phyloP scores from a whole-genome alignment of 2,113 vertebrate genomes.

The Cebidichthys violaceus region DNA sequence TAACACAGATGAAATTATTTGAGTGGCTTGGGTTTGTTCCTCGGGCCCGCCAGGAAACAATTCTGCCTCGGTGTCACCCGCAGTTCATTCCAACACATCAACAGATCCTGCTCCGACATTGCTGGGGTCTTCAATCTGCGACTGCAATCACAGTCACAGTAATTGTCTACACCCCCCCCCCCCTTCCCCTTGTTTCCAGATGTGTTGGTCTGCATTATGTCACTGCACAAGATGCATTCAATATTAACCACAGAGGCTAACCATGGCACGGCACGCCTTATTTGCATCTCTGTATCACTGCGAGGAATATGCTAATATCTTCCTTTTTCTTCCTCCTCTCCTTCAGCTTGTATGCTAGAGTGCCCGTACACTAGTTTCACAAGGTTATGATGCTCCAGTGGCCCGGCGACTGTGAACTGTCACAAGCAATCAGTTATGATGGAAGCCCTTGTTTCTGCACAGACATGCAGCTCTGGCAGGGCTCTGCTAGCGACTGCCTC shows the following conservation, averaged over 20 bases:
- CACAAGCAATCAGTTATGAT: constrained; percentile 80
- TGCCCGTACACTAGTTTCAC: constrained; percentile 78
- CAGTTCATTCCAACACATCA: constrained; percentile 44
- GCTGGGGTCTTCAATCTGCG: constrained; percentile 35
- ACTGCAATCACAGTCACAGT: constrained; percentile 32
- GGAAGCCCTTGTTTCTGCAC: constrained; percentile 78
- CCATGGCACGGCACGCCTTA: constrained; percentile 46
- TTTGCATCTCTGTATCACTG: constrained; percentile 69
- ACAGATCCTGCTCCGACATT: constrained; percentile 24
- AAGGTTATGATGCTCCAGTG: constrained; percentile 82
- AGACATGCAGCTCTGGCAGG: constrained; percentile 75
- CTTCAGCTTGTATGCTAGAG: constrained; percentile 70
- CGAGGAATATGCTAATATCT: constrained; percentile 75
- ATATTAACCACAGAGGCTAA: constrained; percentile 61
- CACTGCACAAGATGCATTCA: constrained; percentile 61
- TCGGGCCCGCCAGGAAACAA: constrained; percentile 33
- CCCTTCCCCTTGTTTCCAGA: constrained; percentile 10
- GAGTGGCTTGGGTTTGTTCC: constrained; percentile 29
- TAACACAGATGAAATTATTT: constrained; percentile 28
- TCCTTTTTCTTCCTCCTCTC: constrained; percentile 51
- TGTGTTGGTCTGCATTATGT: constrained; percentile 51
- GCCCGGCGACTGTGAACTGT: constrained; percentile 81
- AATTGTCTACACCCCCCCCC: constrained; percentile 47
- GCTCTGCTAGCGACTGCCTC: constrained; percentile 67
- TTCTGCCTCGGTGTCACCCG: constrained; percentile 56